phyloP scores from a whole-genome alignment of 2,888 invertebrate species.

The Agrotis puta region DNA sequence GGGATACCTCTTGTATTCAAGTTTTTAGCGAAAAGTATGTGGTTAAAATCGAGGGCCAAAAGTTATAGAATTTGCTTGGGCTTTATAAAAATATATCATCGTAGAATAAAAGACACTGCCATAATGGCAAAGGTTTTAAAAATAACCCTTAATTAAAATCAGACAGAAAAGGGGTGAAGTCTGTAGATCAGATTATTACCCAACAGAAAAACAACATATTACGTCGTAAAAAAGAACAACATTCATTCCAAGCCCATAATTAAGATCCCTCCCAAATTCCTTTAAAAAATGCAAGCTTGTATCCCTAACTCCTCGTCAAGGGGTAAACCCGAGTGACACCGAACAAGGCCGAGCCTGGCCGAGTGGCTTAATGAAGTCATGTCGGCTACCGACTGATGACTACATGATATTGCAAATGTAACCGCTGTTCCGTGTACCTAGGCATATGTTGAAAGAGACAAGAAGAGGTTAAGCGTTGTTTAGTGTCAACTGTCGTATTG shows the following conservation, averaged over 20 bases:
- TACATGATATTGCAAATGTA: slow-evolving; percentile 27
- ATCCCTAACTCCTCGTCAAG: slow-evolving; percentile 34
- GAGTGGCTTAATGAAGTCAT: slow-evolving; percentile 54
- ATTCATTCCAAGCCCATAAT: slow-evolving; percentile 3
- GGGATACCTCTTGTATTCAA: no score
- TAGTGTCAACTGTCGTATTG: background rate
- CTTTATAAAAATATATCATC: no score
- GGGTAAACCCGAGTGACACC: slow-evolving; percentile 32
- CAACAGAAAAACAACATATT: background rate
- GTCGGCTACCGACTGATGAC: slow-evolving; percentile 45
- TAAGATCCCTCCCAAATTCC: slow-evolving; percentile 15
- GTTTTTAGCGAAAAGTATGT: no score
- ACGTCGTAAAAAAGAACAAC: background rate
- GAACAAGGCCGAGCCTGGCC: slow-evolving; percentile 28
- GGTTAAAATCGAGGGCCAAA: no score
- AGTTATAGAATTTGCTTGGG: no score
- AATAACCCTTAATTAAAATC: background rate
- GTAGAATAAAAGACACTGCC: no score
- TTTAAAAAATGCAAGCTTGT: slow-evolving; percentile 20
- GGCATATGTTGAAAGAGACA: background rate
- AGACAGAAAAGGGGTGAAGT: background rate
- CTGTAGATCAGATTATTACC: background rate
- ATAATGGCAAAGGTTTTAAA: background rate
- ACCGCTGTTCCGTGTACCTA: background rate
- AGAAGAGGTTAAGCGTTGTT: background rate